Base-by-base conservation (phyloP, 2,888 invertebrate genomes). In the Pachycephus smyrnensis region DNA sequence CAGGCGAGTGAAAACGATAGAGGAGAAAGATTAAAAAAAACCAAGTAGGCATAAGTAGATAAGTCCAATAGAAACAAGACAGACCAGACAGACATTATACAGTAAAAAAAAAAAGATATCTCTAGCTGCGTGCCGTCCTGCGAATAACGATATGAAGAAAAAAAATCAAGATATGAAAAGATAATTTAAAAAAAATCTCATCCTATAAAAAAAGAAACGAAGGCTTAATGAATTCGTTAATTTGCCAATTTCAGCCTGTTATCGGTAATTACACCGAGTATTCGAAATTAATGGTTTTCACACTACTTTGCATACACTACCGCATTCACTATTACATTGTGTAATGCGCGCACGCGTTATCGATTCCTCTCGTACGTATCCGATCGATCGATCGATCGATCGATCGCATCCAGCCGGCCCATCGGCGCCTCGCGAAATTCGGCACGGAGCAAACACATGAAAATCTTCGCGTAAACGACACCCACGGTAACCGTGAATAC, bases 71-170 rank as follows among this genome's bases (percentile, higher is more conserved):
- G 75, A 69, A 30, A 30, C 31, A 69, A 69, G 30, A 69, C 69
- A 69, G 15, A 11, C 12, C 32, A 69, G 69, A 32, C 69, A 69
- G 30, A n/a, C 4, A n/a, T n/a, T n/a, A 69, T 32, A 69, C 12
- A 69, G 69, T 31, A 81, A 84, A 80, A 84, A 85, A 81, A 86
- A 82, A 83, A 84, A 86, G 86, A 81, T 80, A 37, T 77, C 76
- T 86, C 73, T 76, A 76, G 86, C 85, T 30, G 68, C 75, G 85
- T 86, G 86, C 86, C 86, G 86, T 87, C 86, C 86, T 85, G 82
- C 85, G 79, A 83, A 82, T 83, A 68, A 23, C 12, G 75, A 75
- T 73, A 73, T 36, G 73, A 33, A 12, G 71, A 40, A 31, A 75
- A 68, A 40, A 75, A 68, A 78, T 73, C n/a, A 30, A 74, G 68